Percentiles rank a stretch among this genome's conserved stretches.
phyloP scores from a whole-genome alignment of 2,797 vertebrate genomes.

The Intellagama lesueurii region DNA sequence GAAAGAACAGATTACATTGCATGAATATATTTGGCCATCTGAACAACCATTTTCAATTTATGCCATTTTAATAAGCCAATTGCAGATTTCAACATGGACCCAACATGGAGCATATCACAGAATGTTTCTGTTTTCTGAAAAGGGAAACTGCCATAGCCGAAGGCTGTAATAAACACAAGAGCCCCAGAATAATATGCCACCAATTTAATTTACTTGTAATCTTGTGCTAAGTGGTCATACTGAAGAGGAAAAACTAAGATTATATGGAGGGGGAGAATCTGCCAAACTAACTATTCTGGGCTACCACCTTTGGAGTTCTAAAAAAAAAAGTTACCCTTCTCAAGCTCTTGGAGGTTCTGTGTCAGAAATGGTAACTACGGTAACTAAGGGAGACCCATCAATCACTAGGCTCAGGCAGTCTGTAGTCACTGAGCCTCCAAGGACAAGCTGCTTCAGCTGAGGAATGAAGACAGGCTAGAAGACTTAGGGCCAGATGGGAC shows the following conservation, averaged over 20 bases:
- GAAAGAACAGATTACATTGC: slow-evolving; percentile 36
- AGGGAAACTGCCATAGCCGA: neutral
- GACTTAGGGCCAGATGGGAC: too few relatives aligned
- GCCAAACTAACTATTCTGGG: too few relatives aligned
- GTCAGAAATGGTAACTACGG: too few relatives aligned
- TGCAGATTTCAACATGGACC: neutral
- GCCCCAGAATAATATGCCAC: neutral
- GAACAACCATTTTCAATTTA: neutral
- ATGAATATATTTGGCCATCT: neutral
- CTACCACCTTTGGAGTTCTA: too few relatives aligned
- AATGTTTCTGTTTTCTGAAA: neutral
- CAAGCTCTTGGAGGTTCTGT: too few relatives aligned
- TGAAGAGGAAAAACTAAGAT: neutral
- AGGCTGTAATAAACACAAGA: neutral
- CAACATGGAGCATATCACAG: neutral
- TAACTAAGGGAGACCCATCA: too few relatives aligned
- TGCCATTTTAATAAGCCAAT: neutral
- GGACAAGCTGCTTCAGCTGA: neutral
- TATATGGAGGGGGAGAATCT: too few relatives aligned
- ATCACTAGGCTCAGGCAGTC: neutral
- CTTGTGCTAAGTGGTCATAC: neutral
- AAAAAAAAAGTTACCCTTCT: too few relatives aligned
- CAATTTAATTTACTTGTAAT: neutral
- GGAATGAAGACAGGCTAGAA: neutral
- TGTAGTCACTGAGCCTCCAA: neutral